Conservation (phyloP, 2,113 vertebrate genomes). For the Lophura nycthemera region DNA sequence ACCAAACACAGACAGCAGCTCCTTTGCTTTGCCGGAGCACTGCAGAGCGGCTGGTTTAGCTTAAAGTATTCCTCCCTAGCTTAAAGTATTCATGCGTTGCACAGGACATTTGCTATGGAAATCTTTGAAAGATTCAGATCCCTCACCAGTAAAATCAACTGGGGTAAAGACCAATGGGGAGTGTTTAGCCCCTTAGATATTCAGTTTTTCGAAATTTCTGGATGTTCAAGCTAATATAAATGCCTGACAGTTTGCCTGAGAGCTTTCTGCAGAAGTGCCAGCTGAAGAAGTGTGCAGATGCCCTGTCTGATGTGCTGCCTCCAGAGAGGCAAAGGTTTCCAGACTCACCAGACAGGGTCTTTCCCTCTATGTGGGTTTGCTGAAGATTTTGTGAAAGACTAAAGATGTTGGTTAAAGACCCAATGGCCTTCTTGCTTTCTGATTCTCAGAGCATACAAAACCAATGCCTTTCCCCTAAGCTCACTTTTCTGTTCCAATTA, state of each 20-base stretch:
- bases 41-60: neutral
- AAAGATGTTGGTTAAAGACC: neutral
- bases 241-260: neutral
- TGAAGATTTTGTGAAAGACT: neutral
- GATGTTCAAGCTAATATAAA: neutral
- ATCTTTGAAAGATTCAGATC: neutral
- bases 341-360: neutral
- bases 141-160: neutral
- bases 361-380: neutral
- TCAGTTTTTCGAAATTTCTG: neutral
- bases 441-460: neutral
- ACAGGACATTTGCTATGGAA: neutral
- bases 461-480: rapidly evolving
- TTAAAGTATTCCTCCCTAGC: neutral
- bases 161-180: neutral
- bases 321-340: neutral
- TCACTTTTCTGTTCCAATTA: neutral
- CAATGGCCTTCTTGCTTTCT: neutral
- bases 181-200: neutral
- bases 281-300: neutral
- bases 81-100: rapidly evolving
- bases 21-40: neutral
- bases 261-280: neutral
- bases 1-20: neutral
- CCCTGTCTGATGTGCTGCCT: neutral